Percentiles rank a stretch among this genome's conserved stretches.
Conservation (phyloP, 2,888 invertebrate species). For the Caprella mutica region DNA sequence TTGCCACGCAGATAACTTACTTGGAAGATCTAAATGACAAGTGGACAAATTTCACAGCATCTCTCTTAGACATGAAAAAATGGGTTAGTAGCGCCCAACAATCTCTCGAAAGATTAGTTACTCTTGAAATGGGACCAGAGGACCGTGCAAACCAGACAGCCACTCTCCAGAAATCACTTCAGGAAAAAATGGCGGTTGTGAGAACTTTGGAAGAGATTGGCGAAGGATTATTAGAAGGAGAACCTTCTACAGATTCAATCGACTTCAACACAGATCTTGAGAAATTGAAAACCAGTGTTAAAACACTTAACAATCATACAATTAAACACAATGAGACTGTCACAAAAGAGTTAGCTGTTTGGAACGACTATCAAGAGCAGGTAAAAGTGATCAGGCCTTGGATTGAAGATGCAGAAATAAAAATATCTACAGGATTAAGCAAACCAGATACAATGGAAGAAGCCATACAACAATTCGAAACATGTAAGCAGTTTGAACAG, state of each 20-base stretch:
- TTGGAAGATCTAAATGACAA: conserved; percentile 69
- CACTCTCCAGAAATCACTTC: conserved; percentile 59
- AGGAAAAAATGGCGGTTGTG: conserved; percentile 60
- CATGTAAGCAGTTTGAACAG: conserved; percentile 56
- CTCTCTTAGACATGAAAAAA: conserved; percentile 60
- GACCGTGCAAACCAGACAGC: conserved; percentile 66
- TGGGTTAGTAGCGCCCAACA: conserved; percentile 74
- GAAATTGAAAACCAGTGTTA: conserved; percentile 61
- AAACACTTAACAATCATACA: conserved; percentile 61
- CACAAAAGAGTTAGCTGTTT: conserved; percentile 64
- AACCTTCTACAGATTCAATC: conserved; percentile 49
- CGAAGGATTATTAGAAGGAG: conserved; percentile 28
- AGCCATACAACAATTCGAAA: conserved; percentile 46
- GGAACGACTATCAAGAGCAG: conserved; percentile 71
- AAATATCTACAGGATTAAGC: conserved; percentile 55
- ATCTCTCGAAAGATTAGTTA: conserved; percentile 58
- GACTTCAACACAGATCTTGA: conserved; percentile 62
- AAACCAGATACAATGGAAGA: conserved; percentile 69
- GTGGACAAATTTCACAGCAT: conserved; percentile 66
- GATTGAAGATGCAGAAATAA: conserved; percentile 76
- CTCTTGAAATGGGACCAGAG: conserved; percentile 68
- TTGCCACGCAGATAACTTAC: conserved; percentile 63
- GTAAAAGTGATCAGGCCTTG: conserved; percentile 58
- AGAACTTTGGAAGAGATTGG: conserved; percentile 53
- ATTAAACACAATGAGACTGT: conserved; percentile 57